Evolutionary conservation across 2,888 invertebrate species (phyloP), one percentile per base, ranked within the genome.

Genomic region (Diarsia rubi): DNA sequence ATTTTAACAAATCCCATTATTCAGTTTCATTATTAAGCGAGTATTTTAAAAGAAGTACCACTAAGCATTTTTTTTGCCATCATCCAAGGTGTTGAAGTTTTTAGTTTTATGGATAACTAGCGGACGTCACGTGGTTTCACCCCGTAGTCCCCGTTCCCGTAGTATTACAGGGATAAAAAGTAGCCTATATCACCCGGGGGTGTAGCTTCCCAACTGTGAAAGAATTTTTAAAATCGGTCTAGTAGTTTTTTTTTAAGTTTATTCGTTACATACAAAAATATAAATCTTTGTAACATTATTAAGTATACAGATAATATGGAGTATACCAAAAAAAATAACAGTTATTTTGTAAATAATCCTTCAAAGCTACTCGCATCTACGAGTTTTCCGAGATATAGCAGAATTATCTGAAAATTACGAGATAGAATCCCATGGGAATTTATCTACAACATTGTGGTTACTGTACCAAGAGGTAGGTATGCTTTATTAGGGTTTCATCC

Each of bases 401-500:
- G 31, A 78, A 45, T n/a, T 31, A 54, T n/a, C 16, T n/a, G n/a
- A 42, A 57, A 57, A 37, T 1, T 37, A 16, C 42, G 19, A 44
- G 37, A 49, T 14, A 19, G 19, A 63, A 54, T 54, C 24, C 12
- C 54, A 27, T 57, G 24, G 8, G 8, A 24, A 8, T 57, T 57
- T 57, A 16, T 8, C 57, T 57, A 57, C 24, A 57, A 57, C 57
- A 57, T 57, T 59, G n/a, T 64, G 60, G 27, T 79, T 52, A 83
- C 72, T 73, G 79, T 83, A 79, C 67, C 63, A 69, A 67, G 8
- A 69, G 4, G 16, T 47, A 69, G 6, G 11, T 54, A 73, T 57
- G 66, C 63, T 81, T 79, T 73, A 81, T 79, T 79, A 83, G 62
- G 66, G 69, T 69, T 69, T 54, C 21, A 31, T 67, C 21, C 47